Evolutionary conservation across 2,113 vertebrate genomes (phyloP).

Genomic region (Sciurus niger): DNA sequence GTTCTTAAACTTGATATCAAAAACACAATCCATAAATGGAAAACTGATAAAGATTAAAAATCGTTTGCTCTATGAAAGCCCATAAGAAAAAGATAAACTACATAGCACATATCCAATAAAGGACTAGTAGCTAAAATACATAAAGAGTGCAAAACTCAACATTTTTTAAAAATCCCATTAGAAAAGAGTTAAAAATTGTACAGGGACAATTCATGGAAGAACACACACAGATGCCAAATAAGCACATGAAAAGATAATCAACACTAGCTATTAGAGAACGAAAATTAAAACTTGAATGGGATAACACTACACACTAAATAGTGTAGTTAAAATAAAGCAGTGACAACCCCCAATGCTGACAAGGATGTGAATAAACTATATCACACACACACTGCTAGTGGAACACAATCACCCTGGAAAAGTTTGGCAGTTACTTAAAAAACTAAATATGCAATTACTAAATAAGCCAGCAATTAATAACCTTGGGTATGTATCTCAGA

Average conservation of each 20-base stretch:
- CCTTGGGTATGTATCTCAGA: background rate
- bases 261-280: background rate
- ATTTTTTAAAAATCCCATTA: background rate
- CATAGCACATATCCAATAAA: background rate
- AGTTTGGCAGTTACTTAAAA: background rate
- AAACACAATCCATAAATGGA: background rate
- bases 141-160: background rate
- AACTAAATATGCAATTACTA: background rate
- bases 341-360: background rate
- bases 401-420: background rate
- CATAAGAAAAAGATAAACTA: background rate
- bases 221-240: background rate
- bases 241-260: background rate
- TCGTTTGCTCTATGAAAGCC: background rate
- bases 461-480: background rate
- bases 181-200: background rate
- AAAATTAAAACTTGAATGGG: background rate
- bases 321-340: background rate
- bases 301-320: background rate
- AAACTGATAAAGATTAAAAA: background rate
- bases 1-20: background rate
- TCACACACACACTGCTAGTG: background rate
- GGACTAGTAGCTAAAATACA: background rate
- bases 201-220: background rate
- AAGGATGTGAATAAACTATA: background rate